Percentiles rank a stretch among this genome's conserved stretches.
phyloP scores from a whole-genome alignment of 2,113 vertebrate species.

The Erpornis zantholeuca region DNA sequence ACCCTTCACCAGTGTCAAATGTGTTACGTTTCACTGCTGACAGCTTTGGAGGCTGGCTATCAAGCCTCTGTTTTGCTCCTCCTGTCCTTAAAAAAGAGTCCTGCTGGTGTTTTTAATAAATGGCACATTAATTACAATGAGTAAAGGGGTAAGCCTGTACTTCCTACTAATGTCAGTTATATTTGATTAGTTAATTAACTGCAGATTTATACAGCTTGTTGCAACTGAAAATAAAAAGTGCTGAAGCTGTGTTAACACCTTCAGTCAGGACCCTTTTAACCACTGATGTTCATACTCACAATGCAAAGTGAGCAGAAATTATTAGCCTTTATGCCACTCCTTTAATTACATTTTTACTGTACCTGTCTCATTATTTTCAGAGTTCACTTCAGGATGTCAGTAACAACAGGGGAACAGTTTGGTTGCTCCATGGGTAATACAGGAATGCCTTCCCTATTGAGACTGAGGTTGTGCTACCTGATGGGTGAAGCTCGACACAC shows the following conservation, averaged over 20 bases:
- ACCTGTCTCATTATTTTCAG: background rate
- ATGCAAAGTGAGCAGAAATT: background rate
- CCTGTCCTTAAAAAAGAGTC: background rate
- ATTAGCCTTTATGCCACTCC: background rate
- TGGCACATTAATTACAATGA: background rate
- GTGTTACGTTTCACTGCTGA: background rate
- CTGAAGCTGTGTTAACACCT: background rate
- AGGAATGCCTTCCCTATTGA: background rate
- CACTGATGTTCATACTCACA: background rate
- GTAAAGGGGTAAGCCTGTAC: background rate
- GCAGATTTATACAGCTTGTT: background rate
- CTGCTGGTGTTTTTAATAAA: background rate
- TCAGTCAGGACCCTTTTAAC: background rate
- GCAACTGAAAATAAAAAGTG: constrained; percentile 8
- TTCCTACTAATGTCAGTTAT: background rate
- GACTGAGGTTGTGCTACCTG: background rate
- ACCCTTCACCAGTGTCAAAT: background rate
- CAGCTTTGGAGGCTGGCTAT: background rate
- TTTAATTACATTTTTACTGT: background rate
- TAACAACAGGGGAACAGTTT: background rate
- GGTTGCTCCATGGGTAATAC: background rate
- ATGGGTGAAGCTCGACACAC: background rate
- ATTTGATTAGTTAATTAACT: constrained; percentile 12
- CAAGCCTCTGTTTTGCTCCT: background rate
- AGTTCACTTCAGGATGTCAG: background rate